Evolutionary conservation across 2,888 invertebrate species (phyloP).

Genomic region (Cryptosula pallasiana): DNA sequence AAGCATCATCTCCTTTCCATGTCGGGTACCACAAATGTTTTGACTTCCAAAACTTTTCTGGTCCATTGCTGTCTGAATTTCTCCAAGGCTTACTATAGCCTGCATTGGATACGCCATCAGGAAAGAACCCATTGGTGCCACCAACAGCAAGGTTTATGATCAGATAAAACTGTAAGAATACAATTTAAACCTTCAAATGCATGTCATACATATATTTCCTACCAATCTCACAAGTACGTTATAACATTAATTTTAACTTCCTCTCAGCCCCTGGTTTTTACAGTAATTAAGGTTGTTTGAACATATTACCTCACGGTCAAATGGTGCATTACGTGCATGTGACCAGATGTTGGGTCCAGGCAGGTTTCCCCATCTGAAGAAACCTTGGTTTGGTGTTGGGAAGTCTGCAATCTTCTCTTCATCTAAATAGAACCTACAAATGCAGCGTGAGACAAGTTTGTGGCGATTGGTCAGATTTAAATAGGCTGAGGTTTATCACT

Average conservation of each 20-base stretch:
- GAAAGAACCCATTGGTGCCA: conserved; percentile 52
- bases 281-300: no score
- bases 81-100: conserved; percentile 66
- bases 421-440: conserved; percentile 37
- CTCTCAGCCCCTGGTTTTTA: no score
- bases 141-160: conserved; percentile 42
- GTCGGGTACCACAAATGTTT: conserved; percentile 60
- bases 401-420: conserved; percentile 32
- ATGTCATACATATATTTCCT: no score
- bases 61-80: conserved; percentile 62
- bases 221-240: no score
- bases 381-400: conserved; percentile 53
- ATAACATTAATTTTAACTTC: no score
- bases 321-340: conserved; percentile 39
- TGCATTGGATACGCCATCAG: conserved; percentile 32
- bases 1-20: conserved; percentile 61
- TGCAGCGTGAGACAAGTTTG: no score
- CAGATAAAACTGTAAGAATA: conserved; percentile 52
- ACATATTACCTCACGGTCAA: conserved; percentile 35
- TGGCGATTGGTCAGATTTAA: no score
- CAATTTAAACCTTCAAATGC: neutral
- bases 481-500: no score
- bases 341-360: conserved; percentile 40
- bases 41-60: conserved; percentile 65
- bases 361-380: conserved; percentile 61